Evolutionary conservation across 1,140 invertebrate species (phyloP).

Genomic region (Drosophila nebulosa): DNA sequence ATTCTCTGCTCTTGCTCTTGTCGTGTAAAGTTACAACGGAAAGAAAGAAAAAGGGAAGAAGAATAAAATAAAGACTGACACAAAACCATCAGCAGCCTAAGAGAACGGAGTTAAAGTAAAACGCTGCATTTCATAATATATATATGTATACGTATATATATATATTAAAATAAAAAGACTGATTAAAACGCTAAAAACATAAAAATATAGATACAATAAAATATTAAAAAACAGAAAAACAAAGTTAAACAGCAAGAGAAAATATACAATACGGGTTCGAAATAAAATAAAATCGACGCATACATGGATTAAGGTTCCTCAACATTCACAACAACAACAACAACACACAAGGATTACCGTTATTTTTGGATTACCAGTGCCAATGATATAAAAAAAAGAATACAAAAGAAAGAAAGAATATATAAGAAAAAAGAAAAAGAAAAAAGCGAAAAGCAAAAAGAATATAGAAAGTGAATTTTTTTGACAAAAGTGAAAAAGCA

Average conservation of each 20-base stretch:
- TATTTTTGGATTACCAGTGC: constrained; percentile 80
- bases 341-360: constrained; percentile 51
- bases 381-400: constrained; percentile 46
- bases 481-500: constrained; percentile 40
- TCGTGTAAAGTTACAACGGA: constrained; percentile 16
- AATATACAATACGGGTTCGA: constrained; percentile 63
- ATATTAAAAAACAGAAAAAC: constrained; percentile 26
- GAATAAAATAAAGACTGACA: constrained; percentile 54
- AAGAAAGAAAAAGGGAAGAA: constrained; percentile 2
- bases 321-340: constrained; percentile 21
- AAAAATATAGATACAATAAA: constrained; percentile 53
- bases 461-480: constrained; percentile 9
- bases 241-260: constrained; percentile 53
- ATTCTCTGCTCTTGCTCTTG: constrained; percentile 30
- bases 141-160: neutral
- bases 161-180: constrained; percentile 54
- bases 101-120: constrained; percentile 38
- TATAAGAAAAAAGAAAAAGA: constrained; percentile 24
- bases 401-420: constrained; percentile 24
- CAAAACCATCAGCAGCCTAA: constrained; percentile 40
- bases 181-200: constrained; percentile 67
- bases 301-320: constrained; percentile 80
- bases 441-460: constrained; percentile 35
- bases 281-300: constrained; percentile 38
- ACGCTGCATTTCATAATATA: constrained; percentile 38